Evolutionary conservation across 1,140 invertebrate species (phyloP).

Genomic region (Matsumurasca onukii): DNA sequence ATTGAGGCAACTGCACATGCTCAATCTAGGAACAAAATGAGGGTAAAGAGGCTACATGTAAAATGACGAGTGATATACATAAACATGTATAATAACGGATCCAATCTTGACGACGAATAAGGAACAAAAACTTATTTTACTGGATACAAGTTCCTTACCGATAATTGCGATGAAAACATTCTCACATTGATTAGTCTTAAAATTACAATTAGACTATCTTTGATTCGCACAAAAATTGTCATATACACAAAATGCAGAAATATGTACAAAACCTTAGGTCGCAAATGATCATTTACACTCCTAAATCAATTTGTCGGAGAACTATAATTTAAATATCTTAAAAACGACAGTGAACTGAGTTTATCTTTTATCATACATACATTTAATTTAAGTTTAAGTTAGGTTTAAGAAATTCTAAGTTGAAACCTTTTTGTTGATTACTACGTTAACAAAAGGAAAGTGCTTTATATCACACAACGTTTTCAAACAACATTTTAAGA

Average conservation of each 20-base stretch:
- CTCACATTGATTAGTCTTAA: constrained; percentile 14
- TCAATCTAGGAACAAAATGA: constrained; percentile 18
- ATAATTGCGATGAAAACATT: background rate
- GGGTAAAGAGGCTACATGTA: too few relatives aligned
- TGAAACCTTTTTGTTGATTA: too few relatives aligned
- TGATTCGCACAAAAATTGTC: constrained; percentile 12
- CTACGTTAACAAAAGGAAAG: too few relatives aligned
- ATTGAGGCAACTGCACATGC: constrained; percentile 21
- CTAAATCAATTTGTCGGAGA: too few relatives aligned
- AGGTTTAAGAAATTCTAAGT: too few relatives aligned
- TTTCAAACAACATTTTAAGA: too few relatives aligned
- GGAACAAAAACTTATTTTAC: constrained; percentile 5
- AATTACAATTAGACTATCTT: constrained; percentile 6
- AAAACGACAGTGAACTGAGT: too few relatives aligned
- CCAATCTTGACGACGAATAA: background rate
- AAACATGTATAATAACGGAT: constrained; percentile 1
- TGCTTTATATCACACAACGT: too few relatives aligned
- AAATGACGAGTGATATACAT: too few relatives aligned
- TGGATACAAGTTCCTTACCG: constrained; percentile 13
- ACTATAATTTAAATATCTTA: too few relatives aligned
- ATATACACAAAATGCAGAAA: constrained; percentile 8
- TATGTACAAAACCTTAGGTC: background rate
- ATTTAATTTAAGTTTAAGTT: too few relatives aligned
- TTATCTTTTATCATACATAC: too few relatives aligned
- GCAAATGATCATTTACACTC: background rate